phyloP scores from a whole-genome alignment of 2,113 vertebrate species.

The Dipodomys merriami region DNA sequence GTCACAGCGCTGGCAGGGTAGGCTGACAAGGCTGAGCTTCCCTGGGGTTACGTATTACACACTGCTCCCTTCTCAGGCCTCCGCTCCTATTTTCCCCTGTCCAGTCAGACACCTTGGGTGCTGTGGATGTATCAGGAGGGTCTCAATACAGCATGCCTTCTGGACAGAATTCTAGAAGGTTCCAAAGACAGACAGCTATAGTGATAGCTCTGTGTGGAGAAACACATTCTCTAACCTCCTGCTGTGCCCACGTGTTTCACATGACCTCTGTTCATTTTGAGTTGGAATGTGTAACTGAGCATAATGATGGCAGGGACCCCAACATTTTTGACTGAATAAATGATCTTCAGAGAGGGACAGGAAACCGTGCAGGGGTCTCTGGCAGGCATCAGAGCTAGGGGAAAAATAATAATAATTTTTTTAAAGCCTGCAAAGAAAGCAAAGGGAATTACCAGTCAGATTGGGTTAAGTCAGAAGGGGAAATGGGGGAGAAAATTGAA shows the following conservation, averaged over 20 bases:
- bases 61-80: background rate
- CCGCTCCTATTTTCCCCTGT: background rate
- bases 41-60: background rate
- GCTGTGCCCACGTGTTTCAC: background rate
- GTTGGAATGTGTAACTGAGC: background rate
- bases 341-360: background rate
- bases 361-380: fast-evolving
- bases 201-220: background rate
- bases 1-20: no score
- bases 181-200: background rate
- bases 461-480: background rate
- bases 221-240: background rate
- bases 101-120: background rate
- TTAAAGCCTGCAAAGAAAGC: background rate
- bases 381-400: background rate
- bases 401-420: no score
- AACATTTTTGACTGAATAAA: background rate
- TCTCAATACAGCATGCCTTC: background rate
- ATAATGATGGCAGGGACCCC: no score
- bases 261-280: background rate
- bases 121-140: fast-evolving
- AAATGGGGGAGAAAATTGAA: background rate
- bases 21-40: no score
- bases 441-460: background rate
- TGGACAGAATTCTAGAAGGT: background rate